Percentiles rank a stretch among this genome's conserved stretches.
phyloP scores from a whole-genome alignment of 2,797 vertebrate genomes.

The Anniella stebbinsi region DNA sequence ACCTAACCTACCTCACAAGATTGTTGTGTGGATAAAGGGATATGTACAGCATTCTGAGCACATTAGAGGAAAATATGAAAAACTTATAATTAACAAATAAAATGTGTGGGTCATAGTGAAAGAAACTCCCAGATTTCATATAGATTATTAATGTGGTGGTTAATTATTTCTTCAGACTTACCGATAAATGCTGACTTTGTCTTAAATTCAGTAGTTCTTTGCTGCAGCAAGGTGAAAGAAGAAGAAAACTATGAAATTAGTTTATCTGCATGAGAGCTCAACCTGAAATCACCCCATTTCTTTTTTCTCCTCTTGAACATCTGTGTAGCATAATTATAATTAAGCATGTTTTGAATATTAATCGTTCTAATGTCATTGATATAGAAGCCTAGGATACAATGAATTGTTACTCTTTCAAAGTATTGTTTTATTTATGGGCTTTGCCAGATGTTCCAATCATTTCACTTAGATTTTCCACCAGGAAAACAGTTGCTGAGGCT shows the following conservation, averaged over 20 bases:
- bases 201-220: slow-evolving; percentile 52
- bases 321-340: slow-evolving; percentile 74
- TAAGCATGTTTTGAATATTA: slow-evolving; percentile 75
- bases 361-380: slow-evolving; percentile 72
- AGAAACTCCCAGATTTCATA: slow-evolving; percentile 30
- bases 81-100: background rate
- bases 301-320: slow-evolving; percentile 64
- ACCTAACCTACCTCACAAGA: slow-evolving; percentile 7
- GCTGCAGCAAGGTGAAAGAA: slow-evolving; percentile 22
- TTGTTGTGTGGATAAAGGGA: background rate
- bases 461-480: slow-evolving; percentile 70
- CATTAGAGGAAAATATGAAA: background rate
- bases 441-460: slow-evolving; percentile 75
- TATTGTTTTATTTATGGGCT: slow-evolving; percentile 72
- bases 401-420: slow-evolving; percentile 68
- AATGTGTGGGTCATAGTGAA: slow-evolving; percentile 13
- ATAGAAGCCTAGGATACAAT: slow-evolving; percentile 66
- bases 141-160: slow-evolving; percentile 12
- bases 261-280: slow-evolving; percentile 62
- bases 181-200: slow-evolving; percentile 17
- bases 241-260: slow-evolving; percentile 32
- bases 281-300: slow-evolving; percentile 59
- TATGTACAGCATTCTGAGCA: background rate
- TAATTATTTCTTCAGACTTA: slow-evolving; percentile 28
- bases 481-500: slow-evolving; percentile 72